Evolutionary conservation across 1,140 invertebrate species (phyloP).

Genomic region (Trichonephila clavipes): DNA sequence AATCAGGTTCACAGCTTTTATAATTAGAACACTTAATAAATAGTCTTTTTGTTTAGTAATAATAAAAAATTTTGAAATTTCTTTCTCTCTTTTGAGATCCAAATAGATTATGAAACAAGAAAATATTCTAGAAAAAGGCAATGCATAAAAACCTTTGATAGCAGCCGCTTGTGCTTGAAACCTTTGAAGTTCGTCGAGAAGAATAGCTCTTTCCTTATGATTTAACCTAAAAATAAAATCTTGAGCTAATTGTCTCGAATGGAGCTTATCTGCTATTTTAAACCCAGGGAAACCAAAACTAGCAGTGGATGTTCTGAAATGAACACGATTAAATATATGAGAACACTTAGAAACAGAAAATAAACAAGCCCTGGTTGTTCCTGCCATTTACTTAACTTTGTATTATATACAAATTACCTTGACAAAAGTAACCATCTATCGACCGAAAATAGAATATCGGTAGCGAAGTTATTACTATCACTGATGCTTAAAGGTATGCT

Average conservation of each 20-base stretch:
- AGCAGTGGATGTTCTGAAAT: not conserved
- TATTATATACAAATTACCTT: not conserved
- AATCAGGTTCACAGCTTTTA: no score
- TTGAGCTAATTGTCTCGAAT: constrained; percentile 77
- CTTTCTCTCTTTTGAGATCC: no score
- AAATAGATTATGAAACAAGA: not conserved
- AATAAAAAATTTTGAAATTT: no score
- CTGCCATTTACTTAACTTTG: constrained; percentile 39
- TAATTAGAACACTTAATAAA: no score
- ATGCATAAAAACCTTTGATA: constrained; percentile 64
- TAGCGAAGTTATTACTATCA: not conserved
- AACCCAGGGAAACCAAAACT: constrained; percentile 56
- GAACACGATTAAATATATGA: not conserved
- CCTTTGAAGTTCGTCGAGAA: constrained; percentile 79
- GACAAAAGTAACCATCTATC: not conserved
- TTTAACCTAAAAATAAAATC: constrained; percentile 80
- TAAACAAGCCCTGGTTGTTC: not conserved
- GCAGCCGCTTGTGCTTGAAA: constrained; percentile 78
- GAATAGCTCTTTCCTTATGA: constrained; percentile 79
- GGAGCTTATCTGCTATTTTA: constrained; percentile 68
- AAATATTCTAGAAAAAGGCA: not conserved
- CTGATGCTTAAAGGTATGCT: not conserved
- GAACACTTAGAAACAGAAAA: constrained; percentile 1
- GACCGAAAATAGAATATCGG: not conserved
- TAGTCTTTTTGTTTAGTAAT: no score